Evolutionary conservation across 1,140 invertebrate species (phyloP), one percentile per base, ranked within the genome.

Genomic region (Euura saliciscinereae): DNA sequence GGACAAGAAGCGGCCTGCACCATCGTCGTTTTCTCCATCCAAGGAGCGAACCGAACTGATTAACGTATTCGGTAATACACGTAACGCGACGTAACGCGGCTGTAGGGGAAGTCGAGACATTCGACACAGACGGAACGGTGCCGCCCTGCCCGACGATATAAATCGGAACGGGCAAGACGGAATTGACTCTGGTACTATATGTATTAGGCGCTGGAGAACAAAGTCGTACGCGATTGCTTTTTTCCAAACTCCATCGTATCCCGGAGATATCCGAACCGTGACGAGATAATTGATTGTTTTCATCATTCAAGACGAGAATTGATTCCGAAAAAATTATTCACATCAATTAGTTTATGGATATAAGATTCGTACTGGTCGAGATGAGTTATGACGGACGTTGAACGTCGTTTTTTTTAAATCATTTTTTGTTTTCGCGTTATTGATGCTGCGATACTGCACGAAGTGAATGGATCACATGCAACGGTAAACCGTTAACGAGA

Each of bases 1-100:
- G 51, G 51, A 28, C 51, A 59, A 59, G 51, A 59, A 59, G 51
- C 13, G 3, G 51, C 51, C 51, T 8, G 51, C 51, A 11, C 51
- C 51, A 28, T n/a, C 8, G 51, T n/a, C 51, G 8, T 59, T n/a
- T 28, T 8, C 10, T 59, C 51, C 51, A 59, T 59, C 51, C 51
- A 59, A 59, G 51, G 51, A 59, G 51, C 51, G 51, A 59, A n/a
- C 51, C 51, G 13, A 59, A 59, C 51, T 59, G 51, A 59, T 59
- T 59, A 59, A 59, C 10, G 51, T 59, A 59, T 59, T 59, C 51
- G 51, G 51, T 59, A 59, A 59, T 59, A 59, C 13, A 59, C 51
- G 51, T 59, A 59, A 59, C 6, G 13, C 51, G 51, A 59, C 51
- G 51, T 59, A 59, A 59, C 51, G 51, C 51, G 51, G 51, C 51